These are phyloP conservation scores for Cetoscarus ocellatus DNA, from an alignment of 2,797 vertebrate genomes.

Conservation along the genomic window DNA sequence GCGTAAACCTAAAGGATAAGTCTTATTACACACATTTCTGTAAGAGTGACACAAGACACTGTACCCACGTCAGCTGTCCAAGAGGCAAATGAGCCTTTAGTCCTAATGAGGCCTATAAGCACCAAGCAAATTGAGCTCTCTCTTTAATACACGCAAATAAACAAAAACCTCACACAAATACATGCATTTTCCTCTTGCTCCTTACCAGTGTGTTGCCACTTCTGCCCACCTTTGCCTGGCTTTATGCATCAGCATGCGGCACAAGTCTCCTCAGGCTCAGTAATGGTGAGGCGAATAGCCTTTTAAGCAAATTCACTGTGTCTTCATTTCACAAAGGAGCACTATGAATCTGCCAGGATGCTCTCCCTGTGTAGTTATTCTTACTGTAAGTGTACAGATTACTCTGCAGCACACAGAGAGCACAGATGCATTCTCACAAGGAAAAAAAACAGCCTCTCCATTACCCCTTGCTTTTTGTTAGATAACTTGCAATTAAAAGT, in stretches of 20 bases:
- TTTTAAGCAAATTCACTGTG: constrained; percentile 79
- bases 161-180: constrained; percentile 4
- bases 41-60: background rate
- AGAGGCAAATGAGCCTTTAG: constrained; percentile 1
- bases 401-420: background rate
- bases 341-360: constrained; percentile 35
- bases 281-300: constrained; percentile 80
- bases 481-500: constrained; percentile 32
- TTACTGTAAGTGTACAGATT: background rate
- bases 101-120: too few species aligned
- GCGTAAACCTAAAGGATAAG: too few species aligned
- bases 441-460: background rate
- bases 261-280: constrained; percentile 44
- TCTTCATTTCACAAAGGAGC: constrained; percentile 64
- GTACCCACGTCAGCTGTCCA: constrained; percentile 1
- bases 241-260: constrained; percentile 64
- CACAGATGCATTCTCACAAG: background rate
- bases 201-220: constrained; percentile 46
- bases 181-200: constrained; percentile 7
- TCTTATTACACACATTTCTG: too few species aligned
- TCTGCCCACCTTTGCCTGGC: constrained; percentile 68
- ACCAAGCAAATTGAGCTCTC: constrained; percentile 13
- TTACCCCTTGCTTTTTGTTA: background rate
- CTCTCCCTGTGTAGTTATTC: constrained; percentile 8
- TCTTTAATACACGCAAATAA: constrained; percentile 2